Base-by-base conservation (phyloP, 2,113 vertebrate species). In the Thryonomys swinderianus region DNA sequence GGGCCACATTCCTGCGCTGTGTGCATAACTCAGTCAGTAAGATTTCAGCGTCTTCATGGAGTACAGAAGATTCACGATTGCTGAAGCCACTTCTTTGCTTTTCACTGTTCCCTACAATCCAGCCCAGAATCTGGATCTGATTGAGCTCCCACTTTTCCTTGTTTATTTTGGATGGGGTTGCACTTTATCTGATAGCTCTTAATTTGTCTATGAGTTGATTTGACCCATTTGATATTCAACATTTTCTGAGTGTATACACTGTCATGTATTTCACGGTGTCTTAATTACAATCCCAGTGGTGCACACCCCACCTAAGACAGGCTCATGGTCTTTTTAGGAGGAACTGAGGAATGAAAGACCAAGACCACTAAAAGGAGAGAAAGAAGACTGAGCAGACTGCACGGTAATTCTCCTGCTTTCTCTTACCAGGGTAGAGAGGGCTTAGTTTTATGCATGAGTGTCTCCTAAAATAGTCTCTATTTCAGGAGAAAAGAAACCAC, bases 51-150 rank as follows among this genome's bases (percentile, higher is more conserved):
- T 85, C n/a, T 51, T 81, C 85, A 14, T 4, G 21, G 55, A 90
- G 30, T 40, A 82, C 8, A 5, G 57, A 93, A 61, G 55, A 94
- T 61, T 91, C 45, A 21, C 48, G 23, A 42, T 30, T 83, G 13
- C 73, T 18, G 23, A 87, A 90, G 30, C 45, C 12, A 83, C 30
- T 57, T 92, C 55, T 92, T 76, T 86, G 27, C 27, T 53, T 20
- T 61, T 93, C 93, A 27, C 53, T 55, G 21, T 78, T 11, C 53
- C 27, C 0, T 45, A 59, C 84, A 32, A 76, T 42, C 27, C 17
- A 86, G 21, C 32, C 13, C 82, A 74, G 66, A 93, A 83, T 89
- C 37, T 97, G 85, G 57, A 82, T 91, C 62, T 80, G 69, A 83
- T 11, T 67, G 90, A 85, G 91, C 40, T 66, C 20, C 16, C 23